A percentile compares a stretch with the other conserved stretches of the same genome.
Evolutionary conservation across 2,888 invertebrate genomes (phyloP).

Genomic region (Drosophila setosimentum): DNA sequence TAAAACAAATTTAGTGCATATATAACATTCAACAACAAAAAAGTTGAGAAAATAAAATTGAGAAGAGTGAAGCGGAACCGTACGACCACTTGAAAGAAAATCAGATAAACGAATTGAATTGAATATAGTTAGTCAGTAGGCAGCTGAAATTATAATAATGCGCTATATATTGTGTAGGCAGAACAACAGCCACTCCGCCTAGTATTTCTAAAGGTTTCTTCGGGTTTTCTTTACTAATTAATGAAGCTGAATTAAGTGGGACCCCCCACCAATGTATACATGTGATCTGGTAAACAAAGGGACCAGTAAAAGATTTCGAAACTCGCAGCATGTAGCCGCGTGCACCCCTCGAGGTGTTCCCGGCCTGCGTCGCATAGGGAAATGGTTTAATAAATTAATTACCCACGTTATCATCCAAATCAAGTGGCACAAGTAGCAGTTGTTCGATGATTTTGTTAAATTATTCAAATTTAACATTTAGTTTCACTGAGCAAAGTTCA

Average conservation of each 20-base stretch:
- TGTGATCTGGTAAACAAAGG: conserved; percentile 25
- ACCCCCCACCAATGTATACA: conserved; percentile 25
- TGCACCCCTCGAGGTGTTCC: conserved; percentile 32
- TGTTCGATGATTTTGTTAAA: conserved; percentile 10
- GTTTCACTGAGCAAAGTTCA: conserved; percentile 36
- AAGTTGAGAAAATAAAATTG: conserved; percentile 19
- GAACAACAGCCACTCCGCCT: conserved; percentile 17
- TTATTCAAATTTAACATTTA: conserved; percentile 26
- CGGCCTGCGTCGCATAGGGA: conserved; percentile 41
- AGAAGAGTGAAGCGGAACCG: conserved; percentile 27
- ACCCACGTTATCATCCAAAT: conserved; percentile 50
- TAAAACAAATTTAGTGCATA: background rate
- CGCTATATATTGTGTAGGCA: conserved; percentile 69
- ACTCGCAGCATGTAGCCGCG: background rate
- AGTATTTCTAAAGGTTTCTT: conserved; percentile 26
- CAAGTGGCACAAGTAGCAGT: conserved; percentile 49
- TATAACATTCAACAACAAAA: conserved; percentile 58
- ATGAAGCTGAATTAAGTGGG: conserved; percentile 50
- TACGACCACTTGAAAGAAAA: conserved; percentile 66
- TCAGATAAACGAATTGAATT: conserved; percentile 73
- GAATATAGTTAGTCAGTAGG: conserved; percentile 50
- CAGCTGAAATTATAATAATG: conserved; percentile 61
- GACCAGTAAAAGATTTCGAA: conserved; percentile 42
- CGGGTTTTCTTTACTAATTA: conserved; percentile 54
- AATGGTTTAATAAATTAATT: conserved; percentile 71